Percentiles rank a stretch among this genome's conserved stretches.
These are phyloP conservation scores for Sinopyrophorus schimmeli DNA, from an alignment of 2,888 invertebrate species.

Conservation along the genomic window DNA sequence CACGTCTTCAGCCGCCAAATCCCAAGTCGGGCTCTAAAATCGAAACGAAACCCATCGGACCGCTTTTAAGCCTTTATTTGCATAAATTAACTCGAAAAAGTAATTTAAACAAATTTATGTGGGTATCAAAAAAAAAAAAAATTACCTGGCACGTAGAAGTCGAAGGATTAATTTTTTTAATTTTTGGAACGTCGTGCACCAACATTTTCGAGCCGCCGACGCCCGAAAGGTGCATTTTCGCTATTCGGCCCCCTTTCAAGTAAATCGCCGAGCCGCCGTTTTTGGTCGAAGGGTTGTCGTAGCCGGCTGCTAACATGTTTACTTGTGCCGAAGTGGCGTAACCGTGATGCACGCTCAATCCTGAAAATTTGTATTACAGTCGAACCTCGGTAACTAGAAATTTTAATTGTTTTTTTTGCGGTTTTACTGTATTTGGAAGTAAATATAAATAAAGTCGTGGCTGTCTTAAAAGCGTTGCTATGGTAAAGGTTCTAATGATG, in stretches of 20 bases:
- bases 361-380: too few relatives aligned
- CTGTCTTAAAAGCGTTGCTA: too few relatives aligned
- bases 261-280: conserved; percentile 40
- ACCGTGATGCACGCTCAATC: conserved; percentile 39
- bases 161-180: background rate
- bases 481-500: too few relatives aligned
- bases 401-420: too few relatives aligned
- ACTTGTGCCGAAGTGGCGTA: conserved; percentile 39
- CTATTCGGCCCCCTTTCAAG: conserved; percentile 28
- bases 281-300: conserved; percentile 28
- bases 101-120: too few relatives aligned
- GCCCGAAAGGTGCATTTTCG: conserved; percentile 29
- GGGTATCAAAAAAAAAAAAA: background rate
- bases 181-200: conserved; percentile 30
- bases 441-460: too few relatives aligned
- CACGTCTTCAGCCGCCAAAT: background rate
- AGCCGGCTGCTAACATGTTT: conserved; percentile 39
- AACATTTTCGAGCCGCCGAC: conserved; percentile 27
- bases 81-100: too few relatives aligned
- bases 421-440: too few relatives aligned
- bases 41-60: background rate
- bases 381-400: too few relatives aligned
- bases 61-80: too few relatives aligned
- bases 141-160: too few relatives aligned
- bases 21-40: too few relatives aligned